phyloP scores from a whole-genome alignment of 2,888 invertebrate genomes.

The Escarpia spicata region DNA sequence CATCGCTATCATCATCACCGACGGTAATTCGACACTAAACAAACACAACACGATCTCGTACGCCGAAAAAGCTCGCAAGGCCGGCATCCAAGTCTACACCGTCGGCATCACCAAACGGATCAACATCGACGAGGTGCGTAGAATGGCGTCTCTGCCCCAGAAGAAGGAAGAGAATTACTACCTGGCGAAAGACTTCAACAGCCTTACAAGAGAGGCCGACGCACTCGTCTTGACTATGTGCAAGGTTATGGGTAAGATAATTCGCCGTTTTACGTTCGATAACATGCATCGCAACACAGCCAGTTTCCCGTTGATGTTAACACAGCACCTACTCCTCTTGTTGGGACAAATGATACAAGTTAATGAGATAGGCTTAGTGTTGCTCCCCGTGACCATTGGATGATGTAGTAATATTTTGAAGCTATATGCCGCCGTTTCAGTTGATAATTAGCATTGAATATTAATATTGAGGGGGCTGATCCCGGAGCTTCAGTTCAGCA shows the following conservation, averaged over 20 bases:
- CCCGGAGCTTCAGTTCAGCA: no score
- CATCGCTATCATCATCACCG: slow-evolving; percentile 24
- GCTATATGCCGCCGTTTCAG: no score
- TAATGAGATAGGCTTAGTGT: no score
- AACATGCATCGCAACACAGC: no score
- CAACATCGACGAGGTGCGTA: not conserved
- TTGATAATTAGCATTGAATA: no score
- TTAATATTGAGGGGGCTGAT: no score
- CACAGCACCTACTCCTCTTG: no score
- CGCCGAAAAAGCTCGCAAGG: not conserved
- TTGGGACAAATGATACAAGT: no score
- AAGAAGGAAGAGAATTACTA: not conserved
- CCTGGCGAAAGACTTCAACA: not conserved
- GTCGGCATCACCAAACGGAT: not conserved
- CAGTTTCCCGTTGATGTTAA: no score
- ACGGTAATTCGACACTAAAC: not conserved
- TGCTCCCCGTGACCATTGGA: no score
- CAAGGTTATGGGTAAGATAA: not conserved
- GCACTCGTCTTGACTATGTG: not conserved
- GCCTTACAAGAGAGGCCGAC: not conserved
- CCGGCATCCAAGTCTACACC: not conserved
- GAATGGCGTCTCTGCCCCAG: not conserved
- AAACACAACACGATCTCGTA: not conserved
- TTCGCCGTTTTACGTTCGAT: no score
- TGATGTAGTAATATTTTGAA: no score